Evolutionary conservation across 2,797 vertebrate species (phyloP), one percentile per base, ranked within the genome.

Genomic region (Sebastes nivosus): DNA sequence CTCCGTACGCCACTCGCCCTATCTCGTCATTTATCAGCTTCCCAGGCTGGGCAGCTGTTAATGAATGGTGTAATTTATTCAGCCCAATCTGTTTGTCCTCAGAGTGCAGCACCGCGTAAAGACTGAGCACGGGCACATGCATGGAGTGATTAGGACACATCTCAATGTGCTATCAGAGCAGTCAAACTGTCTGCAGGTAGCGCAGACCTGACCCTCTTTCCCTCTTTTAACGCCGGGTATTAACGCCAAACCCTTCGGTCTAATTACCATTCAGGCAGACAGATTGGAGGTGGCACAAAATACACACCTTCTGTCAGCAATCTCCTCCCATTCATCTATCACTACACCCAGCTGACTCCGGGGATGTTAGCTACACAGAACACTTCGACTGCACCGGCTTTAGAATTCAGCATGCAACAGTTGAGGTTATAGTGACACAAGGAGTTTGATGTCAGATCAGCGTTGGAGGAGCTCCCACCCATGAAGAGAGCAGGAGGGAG

Each of bases 21-120:
- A 90, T 93, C 89, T 89, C 55, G 42, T 81, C 92, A 84, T 89
- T 93, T 90, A 94, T 92, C 83, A 70, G 81, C 76, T 78, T 91
- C 86, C 90, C 92, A 93, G 92, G 83, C 90, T 75, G 89, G 86
- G 78, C 86, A 83, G 90, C 89, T 91, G 87, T 90, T 94, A 91
- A 91, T 90, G 85, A 92, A 91, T 89, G 82, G 74, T 78, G 75
- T 92, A 93, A 95, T 94, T 88, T 94, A 95, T 94, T 91, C 93
- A 92, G 67, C 66, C 58, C 91, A 93, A 94, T 93, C 93, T 94
- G 92, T 92, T 88, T 91, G 83, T 91, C 84, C 67, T 87, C 78
- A 59, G 74, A 83, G 77, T 60, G 70, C 72, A 12, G 52, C 4
- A 69, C 63, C 52, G 80, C 46, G 11, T 90, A 71, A 86, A 79